phyloP scores from a whole-genome alignment of 2,888 invertebrate species.

The Diaphora mendica region DNA sequence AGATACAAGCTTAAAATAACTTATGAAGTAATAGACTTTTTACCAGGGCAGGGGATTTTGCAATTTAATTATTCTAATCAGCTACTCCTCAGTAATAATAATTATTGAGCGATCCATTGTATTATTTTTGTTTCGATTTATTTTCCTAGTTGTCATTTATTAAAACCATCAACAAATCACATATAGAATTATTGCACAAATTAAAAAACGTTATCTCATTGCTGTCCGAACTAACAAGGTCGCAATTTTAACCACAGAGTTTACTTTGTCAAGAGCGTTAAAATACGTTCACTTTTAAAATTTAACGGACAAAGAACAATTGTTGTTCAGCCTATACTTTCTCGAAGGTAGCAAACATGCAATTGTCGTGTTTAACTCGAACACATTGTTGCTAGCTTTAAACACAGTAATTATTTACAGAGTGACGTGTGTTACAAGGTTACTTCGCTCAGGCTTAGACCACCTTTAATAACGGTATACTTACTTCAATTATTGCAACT shows the following conservation, averaged over 20 bases:
- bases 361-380: conserved; percentile 15
- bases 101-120: not conserved
- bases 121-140: not conserved
- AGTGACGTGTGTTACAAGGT: conserved; percentile 12
- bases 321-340: conserved; percentile 12
- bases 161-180: not conserved
- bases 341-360: conserved; percentile 13
- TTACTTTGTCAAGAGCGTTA: not conserved
- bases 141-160: not conserved
- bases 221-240: not conserved
- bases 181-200: not conserved
- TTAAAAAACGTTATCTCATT: not conserved
- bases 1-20: not conserved
- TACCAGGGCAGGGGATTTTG: not conserved
- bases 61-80: not conserved
- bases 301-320: not conserved
- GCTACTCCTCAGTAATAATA: not conserved
- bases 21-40: not conserved
- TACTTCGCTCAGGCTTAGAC: conserved; percentile 7
- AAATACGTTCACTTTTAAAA: not conserved
- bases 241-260: not conserved
- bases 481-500: not conserved
- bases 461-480: not conserved
- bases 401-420: conserved; percentile 18
- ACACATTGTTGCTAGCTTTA: conserved; percentile 20